Evolutionary conservation across 2,113 vertebrate genomes (phyloP).

Genomic region (Anhinga rufa): DNA sequence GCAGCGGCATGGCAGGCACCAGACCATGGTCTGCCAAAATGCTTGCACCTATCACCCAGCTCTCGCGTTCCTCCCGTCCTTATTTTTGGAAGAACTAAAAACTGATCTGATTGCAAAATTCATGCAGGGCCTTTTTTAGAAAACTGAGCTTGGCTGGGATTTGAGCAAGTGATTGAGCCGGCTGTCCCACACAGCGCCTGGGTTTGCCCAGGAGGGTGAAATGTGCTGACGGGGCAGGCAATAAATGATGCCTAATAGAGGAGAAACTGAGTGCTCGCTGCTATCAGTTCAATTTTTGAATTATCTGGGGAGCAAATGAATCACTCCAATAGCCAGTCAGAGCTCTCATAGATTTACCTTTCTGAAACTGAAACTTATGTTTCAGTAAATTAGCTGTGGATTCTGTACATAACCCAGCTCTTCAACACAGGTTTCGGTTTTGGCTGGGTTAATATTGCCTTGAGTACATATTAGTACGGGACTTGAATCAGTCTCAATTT

Average conservation of each 20-base stretch:
- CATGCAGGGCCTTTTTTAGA: rapidly evolving
- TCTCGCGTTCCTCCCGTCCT: rapidly evolving
- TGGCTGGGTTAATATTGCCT: background rate
- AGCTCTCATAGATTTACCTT: conserved; percentile 6
- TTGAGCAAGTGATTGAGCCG: rapidly evolving
- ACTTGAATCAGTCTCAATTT: background rate
- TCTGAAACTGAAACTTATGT: conserved; percentile 51
- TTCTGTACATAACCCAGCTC: background rate
- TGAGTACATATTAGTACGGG: background rate
- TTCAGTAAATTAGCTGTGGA: background rate
- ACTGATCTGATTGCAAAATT: background rate
- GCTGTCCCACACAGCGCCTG: background rate
- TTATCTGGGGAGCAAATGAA: conserved; percentile 30
- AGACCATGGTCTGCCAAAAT: background rate
- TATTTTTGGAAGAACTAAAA: background rate
- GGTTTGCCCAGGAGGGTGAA: background rate
- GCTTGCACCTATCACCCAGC: background rate
- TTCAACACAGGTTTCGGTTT: background rate
- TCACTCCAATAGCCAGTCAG: background rate
- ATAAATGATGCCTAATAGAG: background rate
- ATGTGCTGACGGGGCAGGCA: background rate
- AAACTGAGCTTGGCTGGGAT: background rate
- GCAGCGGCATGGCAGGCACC: background rate
- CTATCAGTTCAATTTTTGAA: background rate
- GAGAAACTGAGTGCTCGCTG: conserved; percentile 29